phyloP scores from a whole-genome alignment of 2,888 invertebrate species.

The Phanerotoma sp. region DNA sequence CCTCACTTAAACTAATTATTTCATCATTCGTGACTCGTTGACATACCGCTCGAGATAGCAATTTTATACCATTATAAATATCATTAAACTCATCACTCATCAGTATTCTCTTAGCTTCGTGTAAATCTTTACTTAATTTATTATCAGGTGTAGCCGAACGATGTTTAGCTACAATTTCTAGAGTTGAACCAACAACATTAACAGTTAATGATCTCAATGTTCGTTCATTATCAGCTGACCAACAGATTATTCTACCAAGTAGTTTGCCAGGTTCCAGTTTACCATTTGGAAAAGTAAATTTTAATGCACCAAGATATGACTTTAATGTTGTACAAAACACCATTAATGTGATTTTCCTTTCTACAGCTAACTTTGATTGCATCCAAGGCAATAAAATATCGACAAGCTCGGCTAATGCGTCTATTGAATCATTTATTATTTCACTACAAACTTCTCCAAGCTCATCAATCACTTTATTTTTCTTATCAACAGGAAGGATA shows the following conservation, averaged over 20 bases:
- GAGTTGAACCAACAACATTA: slow-evolving; percentile 45
- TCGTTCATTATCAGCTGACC: slow-evolving; percentile 47
- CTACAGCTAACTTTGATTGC: slow-evolving; percentile 45
- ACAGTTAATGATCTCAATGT: slow-evolving; percentile 43
- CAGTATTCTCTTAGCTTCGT: slow-evolving; percentile 44
- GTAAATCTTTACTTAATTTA: slow-evolving; percentile 44
- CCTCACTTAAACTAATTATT: slow-evolving; percentile 46
- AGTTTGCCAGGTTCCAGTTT: slow-evolving; percentile 49
- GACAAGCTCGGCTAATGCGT: slow-evolving; percentile 46
- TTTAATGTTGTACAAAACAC: slow-evolving; percentile 45
- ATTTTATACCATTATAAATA: slow-evolving; percentile 45
- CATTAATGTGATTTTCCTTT: slow-evolving; percentile 43
- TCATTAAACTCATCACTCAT: slow-evolving; percentile 38
- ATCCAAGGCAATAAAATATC: slow-evolving; percentile 52
- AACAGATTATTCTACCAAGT: slow-evolving; percentile 46
- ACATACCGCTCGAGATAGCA: slow-evolving; percentile 43
- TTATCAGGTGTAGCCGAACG: slow-evolving; percentile 43
- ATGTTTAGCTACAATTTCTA: slow-evolving; percentile 47
- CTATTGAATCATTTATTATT: slow-evolving; percentile 46
- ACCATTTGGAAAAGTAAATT: slow-evolving; percentile 51
- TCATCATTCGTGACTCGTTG: slow-evolving; percentile 46
- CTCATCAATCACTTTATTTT: slow-evolving; percentile 39
- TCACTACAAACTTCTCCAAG: slow-evolving; percentile 45
- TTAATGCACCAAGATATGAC: slow-evolving; percentile 49
- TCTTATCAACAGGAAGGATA: slow-evolving; percentile 39